Percentiles rank a stretch among this genome's conserved stretches.
Evolutionary conservation across 2,113 vertebrate genomes (phyloP).

Genomic region (Hystrix cristata): DNA sequence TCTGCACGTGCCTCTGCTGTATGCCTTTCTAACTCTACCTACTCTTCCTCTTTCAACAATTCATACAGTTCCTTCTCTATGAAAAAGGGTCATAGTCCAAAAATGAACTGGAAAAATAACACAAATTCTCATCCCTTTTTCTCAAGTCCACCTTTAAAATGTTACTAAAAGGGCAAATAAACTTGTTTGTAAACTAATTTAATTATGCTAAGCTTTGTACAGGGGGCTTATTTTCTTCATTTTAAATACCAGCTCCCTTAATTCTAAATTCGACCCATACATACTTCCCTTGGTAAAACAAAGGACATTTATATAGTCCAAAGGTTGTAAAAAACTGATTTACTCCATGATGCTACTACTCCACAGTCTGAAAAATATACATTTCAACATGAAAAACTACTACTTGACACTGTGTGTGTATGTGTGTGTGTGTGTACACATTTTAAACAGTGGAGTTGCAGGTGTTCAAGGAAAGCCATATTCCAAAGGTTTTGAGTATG

Average conservation of each 20-base stretch:
- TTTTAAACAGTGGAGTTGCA: slow-evolving; percentile 72
- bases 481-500: slow-evolving; percentile 58
- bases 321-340: slow-evolving; percentile 10
- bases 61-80: neutral
- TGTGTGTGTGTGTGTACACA: neutral
- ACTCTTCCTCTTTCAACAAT: slow-evolving; percentile 23
- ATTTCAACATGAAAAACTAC: slow-evolving; percentile 50
- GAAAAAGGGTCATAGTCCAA: slow-evolving; percentile 17
- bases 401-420: neutral
- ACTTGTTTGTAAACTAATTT: neutral
- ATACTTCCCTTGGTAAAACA: slow-evolving; percentile 59
- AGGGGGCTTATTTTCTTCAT: neutral
- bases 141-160: neutral
- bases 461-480: slow-evolving; percentile 64
- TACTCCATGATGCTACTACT: neutral
- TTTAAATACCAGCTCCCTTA: neutral
- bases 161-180: slow-evolving; percentile 48
- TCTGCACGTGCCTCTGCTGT: slow-evolving; percentile 24
- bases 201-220: neutral
- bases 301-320: neutral
- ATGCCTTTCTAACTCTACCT: neutral
- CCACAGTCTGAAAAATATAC: slow-evolving; percentile 17
- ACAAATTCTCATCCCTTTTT: neutral
- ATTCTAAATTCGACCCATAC: neutral
- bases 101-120: neutral